These are phyloP conservation scores for Eristalinus aeneus DNA, from an alignment of 2,888 invertebrate genomes.

Conservation along the genomic window DNA sequence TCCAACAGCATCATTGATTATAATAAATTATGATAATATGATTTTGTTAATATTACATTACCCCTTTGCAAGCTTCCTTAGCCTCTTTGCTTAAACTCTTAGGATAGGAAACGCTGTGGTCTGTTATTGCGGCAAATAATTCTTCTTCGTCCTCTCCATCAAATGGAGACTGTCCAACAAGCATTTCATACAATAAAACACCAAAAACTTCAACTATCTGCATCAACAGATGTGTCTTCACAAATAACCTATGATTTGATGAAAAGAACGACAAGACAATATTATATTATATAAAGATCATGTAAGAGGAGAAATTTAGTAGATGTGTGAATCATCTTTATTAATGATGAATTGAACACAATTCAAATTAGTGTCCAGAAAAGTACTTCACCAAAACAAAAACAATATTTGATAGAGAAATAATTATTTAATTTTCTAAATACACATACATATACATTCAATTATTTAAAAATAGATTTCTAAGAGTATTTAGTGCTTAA, in stretches of 20 bases:
- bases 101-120: conserved; percentile 99
- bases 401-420: conserved; percentile 58
- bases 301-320: too few relatives aligned
- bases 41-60: too few relatives aligned
- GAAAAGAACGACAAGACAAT: too few relatives aligned
- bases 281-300: too few relatives aligned
- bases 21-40: too few relatives aligned
- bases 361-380: too few relatives aligned
- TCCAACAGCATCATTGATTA: too few relatives aligned
- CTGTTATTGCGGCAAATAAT: conserved; percentile 98
- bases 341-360: too few relatives aligned
- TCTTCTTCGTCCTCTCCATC: conserved; percentile 99
- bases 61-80: conserved; percentile 97
- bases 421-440: conserved; percentile 58
- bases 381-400: conserved; percentile 17
- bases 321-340: too few relatives aligned
- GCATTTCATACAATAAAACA: conserved; percentile 97
- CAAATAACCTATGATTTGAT: too few relatives aligned
- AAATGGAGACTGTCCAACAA: conserved; percentile 98
- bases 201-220: too few relatives aligned
- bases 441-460: conserved; percentile 36
- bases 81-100: conserved; percentile 97
- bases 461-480: conserved; percentile 45
- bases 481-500: conserved; percentile 46
- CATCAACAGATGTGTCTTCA: too few relatives aligned